phyloP scores from a whole-genome alignment of 2,113 vertebrate genomes.

The Ancistrus triradiatus region DNA sequence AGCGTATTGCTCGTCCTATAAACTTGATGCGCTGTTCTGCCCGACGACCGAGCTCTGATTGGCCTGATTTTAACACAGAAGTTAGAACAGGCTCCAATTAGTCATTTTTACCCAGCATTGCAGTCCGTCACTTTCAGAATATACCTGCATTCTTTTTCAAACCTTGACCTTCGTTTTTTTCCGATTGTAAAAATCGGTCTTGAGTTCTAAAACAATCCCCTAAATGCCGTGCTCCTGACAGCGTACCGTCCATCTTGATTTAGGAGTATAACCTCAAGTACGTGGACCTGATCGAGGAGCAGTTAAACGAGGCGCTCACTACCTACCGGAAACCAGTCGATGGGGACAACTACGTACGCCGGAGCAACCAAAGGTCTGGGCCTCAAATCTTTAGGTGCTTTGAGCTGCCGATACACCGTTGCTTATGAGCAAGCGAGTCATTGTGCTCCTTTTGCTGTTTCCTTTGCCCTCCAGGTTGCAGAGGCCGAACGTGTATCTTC shows the following conservation, averaged over 20 bases:
- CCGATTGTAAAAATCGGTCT: too few relatives aligned
- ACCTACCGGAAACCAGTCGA: slow-evolving; percentile 96
- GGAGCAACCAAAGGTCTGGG: slow-evolving; percentile 92
- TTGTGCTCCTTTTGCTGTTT: background rate
- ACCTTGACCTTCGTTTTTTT: too few relatives aligned
- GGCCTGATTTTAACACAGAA: too few relatives aligned
- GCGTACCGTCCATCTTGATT: background rate
- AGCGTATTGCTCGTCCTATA: too few relatives aligned
- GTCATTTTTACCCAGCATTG: too few relatives aligned
- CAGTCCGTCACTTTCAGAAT: too few relatives aligned
- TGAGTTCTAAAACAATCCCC: too few relatives aligned
- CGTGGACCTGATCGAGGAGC: slow-evolving; percentile 94
- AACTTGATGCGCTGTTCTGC: too few relatives aligned
- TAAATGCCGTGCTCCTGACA: too few relatives aligned
- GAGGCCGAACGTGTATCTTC: slow-evolving; percentile 92
- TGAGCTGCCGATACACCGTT: background rate
- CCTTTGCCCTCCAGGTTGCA: slow-evolving; percentile 77
- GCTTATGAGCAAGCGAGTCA: background rate
- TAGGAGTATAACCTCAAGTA: slow-evolving; percentile 97
- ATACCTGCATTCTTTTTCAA: too few relatives aligned
- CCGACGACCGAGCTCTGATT: too few relatives aligned
- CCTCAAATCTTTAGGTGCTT: background rate
- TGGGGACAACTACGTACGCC: slow-evolving; percentile 95
- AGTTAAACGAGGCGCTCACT: slow-evolving; percentile 96
- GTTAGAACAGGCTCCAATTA: too few relatives aligned